phyloP scores from a whole-genome alignment of 2,113 vertebrate species.

The Fregetta grallaria region DNA sequence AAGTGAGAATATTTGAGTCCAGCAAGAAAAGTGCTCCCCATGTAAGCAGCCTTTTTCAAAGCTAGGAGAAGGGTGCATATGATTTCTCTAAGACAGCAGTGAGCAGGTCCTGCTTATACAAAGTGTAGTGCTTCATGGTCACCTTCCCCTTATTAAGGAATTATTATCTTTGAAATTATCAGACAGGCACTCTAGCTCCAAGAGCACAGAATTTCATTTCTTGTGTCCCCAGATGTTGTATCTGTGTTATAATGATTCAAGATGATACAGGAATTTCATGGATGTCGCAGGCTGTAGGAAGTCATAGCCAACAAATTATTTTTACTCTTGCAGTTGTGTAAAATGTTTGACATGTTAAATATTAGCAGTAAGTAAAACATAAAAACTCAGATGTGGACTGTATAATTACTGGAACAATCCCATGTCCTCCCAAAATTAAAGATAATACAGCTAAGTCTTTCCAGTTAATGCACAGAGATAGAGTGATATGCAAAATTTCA shows the following conservation, averaged over 20 bases:
- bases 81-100: neutral
- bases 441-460: neutral
- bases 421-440: neutral
- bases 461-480: neutral
- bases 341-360: neutral
- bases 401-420: neutral
- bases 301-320: neutral
- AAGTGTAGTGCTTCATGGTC: neutral
- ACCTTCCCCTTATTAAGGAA: neutral
- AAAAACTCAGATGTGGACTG: neutral
- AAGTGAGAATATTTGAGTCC: constrained; percentile 1
- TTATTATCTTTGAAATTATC: neutral
- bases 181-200: neutral
- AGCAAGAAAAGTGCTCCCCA: neutral
- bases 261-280: neutral
- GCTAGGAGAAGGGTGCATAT: neutral
- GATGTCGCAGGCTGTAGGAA: neutral
- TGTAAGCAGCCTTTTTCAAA: neutral
- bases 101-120: neutral
- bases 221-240: neutral
- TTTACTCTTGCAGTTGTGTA: neutral
- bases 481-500: neutral
- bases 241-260: neutral
- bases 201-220: neutral
- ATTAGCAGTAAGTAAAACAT: neutral